Base-by-base conservation (phyloP, 2,797 vertebrate genomes). In the Bucorvus abyssinicus region DNA sequence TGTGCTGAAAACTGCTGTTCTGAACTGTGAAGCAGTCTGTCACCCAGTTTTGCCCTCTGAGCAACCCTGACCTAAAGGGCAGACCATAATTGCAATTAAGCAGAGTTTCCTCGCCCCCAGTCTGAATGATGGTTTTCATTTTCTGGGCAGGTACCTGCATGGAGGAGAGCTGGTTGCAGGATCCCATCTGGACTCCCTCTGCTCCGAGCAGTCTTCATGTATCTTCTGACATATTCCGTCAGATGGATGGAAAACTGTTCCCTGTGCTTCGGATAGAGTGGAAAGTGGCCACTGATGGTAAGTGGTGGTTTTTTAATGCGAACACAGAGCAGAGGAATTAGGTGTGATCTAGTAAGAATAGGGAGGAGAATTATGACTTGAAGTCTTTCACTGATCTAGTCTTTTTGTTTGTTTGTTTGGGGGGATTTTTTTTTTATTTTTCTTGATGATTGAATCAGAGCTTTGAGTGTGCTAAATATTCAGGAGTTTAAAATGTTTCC, bases 241-340 rank as follows among this genome's bases (percentile, higher is more conserved):
- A 84, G 23, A 56, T 38, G 20, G 80, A 90, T 14, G 97, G 97
- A 56, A 89, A 93, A 7, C 80, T 96, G 0, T 42, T 98, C 22
- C 98, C 98, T 4, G 96, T 98, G 56, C 77, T 97, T 40, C 89
- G 93, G 13, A 95, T 98, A 22, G 78, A 96, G 20, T 98, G 98
- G 98, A 94, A 94, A 0, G 94, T 98, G 67, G 97, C 97, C 60
- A 97, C 97, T 3, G 98, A 98, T 34, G 97, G 98, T 98, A 64
- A 97, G 97, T 75, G 36, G 32, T 40, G 27, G 8, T 57, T 57
- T 45, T 82, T 85, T 52, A 9, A 56, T 64, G 52, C 69, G 45
- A 36, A 21, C 9, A 0, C 7, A 8, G 22, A 92, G 55, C 21
- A 57, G 40, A 74, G 34, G 47, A 61, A 40, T 32, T 80, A 52